Conservation (phyloP, 2,888 invertebrate genomes). For the Coleophora deauratella region DNA sequence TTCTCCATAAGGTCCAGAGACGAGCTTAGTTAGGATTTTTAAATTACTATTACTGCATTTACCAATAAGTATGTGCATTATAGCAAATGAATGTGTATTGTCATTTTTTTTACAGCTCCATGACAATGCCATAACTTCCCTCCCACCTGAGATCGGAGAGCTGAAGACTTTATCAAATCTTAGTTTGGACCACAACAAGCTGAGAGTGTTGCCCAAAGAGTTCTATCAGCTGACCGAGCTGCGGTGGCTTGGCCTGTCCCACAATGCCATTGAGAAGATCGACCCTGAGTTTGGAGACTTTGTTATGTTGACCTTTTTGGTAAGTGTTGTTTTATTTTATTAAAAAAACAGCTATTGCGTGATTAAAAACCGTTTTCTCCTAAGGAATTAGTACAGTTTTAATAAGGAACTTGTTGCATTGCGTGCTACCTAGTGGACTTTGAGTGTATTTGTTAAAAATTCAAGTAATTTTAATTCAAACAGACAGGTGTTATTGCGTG, state of each 20-base stretch:
- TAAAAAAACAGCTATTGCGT: neutral
- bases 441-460: neutral
- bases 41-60: too few relatives aligned
- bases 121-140: conserved; percentile 82
- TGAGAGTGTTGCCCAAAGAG: conserved; percentile 75
- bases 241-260: conserved; percentile 80
- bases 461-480: neutral
- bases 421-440: too few relatives aligned
- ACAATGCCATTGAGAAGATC: conserved; percentile 80
- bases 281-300: conserved; percentile 84
- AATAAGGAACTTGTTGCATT: too few relatives aligned
- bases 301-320: conserved; percentile 78
- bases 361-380: neutral
- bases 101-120: conserved; percentile 85
- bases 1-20: too few relatives aligned
- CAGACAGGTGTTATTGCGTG: neutral
- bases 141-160: conserved; percentile 83
- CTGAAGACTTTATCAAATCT: conserved; percentile 79
- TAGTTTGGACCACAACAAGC: conserved; percentile 80
- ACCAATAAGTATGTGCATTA: too few relatives aligned
- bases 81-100: too few relatives aligned
- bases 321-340: conserved; percentile 22
- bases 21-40: too few relatives aligned
- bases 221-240: conserved; percentile 82
- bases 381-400: too few relatives aligned